These are phyloP conservation scores for Yponomeuta plumbellus DNA, from an alignment of 2,888 invertebrate species.

Conservation along the genomic window DNA sequence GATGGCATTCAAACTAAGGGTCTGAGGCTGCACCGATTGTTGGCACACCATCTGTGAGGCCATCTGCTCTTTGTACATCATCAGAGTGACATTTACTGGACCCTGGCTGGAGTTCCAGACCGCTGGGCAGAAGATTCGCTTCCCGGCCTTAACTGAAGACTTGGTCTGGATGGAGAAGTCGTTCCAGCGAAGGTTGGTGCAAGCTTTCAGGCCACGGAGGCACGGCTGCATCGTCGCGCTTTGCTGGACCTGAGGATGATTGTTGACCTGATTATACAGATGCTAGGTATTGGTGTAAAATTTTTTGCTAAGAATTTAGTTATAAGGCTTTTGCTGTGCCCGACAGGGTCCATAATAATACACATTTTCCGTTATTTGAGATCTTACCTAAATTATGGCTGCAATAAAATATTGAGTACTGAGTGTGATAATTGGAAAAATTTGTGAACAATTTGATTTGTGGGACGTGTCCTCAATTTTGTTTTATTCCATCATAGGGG, in stretches of 20 bases:
- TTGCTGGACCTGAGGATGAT: slow-evolving; percentile 78
- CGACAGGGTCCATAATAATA: too few species aligned
- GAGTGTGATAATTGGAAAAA: slow-evolving; percentile 20
- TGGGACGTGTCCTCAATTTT: too few species aligned
- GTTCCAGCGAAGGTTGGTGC: slow-evolving; percentile 83
- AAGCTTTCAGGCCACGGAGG: slow-evolving; percentile 82
- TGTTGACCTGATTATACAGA: too few species aligned
- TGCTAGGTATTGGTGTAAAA: too few species aligned
- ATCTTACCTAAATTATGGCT: too few species aligned
- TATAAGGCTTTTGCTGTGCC: too few species aligned
- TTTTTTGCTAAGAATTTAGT: too few species aligned
- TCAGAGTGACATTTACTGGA: slow-evolving; percentile 81
- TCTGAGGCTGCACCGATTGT: slow-evolving; percentile 77
- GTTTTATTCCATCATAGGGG: too few species aligned
- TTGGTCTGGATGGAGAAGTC: slow-evolving; percentile 81
- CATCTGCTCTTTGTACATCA: slow-evolving; percentile 79
- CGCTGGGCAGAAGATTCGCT: slow-evolving; percentile 85
- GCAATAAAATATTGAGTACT: too few species aligned
- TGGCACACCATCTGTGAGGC: slow-evolving; percentile 79
- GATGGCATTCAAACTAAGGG: slow-evolving; percentile 82
- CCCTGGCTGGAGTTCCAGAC: slow-evolving; percentile 81
- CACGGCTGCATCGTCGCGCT: slow-evolving; percentile 80
- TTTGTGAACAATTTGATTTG: too few species aligned
- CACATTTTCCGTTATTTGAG: too few species aligned
- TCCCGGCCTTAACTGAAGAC: slow-evolving; percentile 78